Evolutionary conservation across 2,888 invertebrate species (phyloP).

Genomic region (Thelaira solivaga): DNA sequence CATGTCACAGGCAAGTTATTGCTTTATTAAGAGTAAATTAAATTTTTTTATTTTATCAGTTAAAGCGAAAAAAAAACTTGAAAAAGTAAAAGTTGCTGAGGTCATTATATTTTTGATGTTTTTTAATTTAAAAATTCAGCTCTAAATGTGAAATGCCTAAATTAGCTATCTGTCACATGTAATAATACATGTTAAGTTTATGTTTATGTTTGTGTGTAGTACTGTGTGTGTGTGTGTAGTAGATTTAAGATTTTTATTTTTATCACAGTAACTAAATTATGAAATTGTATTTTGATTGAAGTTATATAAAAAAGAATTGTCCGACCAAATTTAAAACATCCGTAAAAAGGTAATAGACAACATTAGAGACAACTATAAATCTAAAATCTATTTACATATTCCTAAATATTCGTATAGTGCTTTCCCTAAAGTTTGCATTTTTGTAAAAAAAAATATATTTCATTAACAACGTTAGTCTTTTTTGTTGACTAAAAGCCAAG

Average conservation of each 20-base stretch:
- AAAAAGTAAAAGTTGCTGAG: too few species aligned
- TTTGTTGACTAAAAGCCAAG: too few species aligned
- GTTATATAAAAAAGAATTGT: slow-evolving; percentile 59
- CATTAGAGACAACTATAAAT: slow-evolving; percentile 19
- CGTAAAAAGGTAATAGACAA: slow-evolving; percentile 41
- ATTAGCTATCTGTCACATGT: neutral
- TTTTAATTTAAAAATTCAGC: too few species aligned
- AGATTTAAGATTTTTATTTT: slow-evolving; percentile 7
- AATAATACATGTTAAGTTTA: neutral
- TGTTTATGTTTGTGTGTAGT: neutral
- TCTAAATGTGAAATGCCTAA: neutral
- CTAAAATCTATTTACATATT: too few species aligned
- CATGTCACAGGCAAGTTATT: neutral
- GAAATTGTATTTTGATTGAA: slow-evolving; percentile 62
- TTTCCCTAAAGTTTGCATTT: slow-evolving; percentile 20
- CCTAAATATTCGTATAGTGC: too few species aligned
- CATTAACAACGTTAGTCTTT: too few species aligned
- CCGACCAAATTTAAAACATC: slow-evolving; percentile 36
- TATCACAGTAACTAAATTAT: slow-evolving; percentile 55
- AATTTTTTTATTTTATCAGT: too few species aligned
- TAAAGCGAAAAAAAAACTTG: too few species aligned
- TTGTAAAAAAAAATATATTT: too few species aligned
- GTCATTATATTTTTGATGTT: too few species aligned
- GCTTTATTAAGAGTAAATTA: too few species aligned
- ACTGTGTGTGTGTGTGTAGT: neutral